phyloP scores from a whole-genome alignment of 2,797 vertebrate species.

The Semaprochilodus insignis region DNA sequence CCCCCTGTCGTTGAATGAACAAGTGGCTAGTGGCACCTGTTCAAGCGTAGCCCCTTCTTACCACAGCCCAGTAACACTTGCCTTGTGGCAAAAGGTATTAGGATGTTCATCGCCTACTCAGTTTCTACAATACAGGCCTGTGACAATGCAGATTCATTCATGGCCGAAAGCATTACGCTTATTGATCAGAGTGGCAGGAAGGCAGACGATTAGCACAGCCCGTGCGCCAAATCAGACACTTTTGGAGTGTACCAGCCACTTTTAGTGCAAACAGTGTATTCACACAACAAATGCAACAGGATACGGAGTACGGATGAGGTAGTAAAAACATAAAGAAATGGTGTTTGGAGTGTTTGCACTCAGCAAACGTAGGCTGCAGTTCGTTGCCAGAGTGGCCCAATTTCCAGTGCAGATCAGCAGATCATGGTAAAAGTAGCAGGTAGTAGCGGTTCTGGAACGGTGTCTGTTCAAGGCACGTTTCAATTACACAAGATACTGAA shows the following conservation, averaged over 20 bases:
- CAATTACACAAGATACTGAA: neutral
- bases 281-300: neutral
- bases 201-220: neutral
- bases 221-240: neutral
- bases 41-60: slow-evolving; percentile 53
- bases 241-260: neutral
- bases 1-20: slow-evolving; percentile 49
- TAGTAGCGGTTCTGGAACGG: neutral
- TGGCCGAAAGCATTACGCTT: slow-evolving; percentile 1
- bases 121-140: neutral
- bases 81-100: slow-evolving; percentile 18
- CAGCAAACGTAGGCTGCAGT: neutral
- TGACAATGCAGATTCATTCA: slow-evolving; percentile 29
- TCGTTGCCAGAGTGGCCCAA: neutral
- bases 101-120: slow-evolving; percentile 20
- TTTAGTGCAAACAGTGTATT: neutral
- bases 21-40: slow-evolving; percentile 69
- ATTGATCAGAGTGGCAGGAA: neutral
- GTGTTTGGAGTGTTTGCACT: neutral
- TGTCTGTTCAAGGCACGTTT: too few species aligned
- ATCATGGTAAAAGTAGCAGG: neutral
- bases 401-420: too few species aligned
- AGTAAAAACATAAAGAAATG: neutral
- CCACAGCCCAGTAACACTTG: slow-evolving; percentile 59
- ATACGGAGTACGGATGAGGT: neutral